phyloP scores from a whole-genome alignment of 2,113 vertebrate genomes.

The Scytalopus superciliaris region DNA sequence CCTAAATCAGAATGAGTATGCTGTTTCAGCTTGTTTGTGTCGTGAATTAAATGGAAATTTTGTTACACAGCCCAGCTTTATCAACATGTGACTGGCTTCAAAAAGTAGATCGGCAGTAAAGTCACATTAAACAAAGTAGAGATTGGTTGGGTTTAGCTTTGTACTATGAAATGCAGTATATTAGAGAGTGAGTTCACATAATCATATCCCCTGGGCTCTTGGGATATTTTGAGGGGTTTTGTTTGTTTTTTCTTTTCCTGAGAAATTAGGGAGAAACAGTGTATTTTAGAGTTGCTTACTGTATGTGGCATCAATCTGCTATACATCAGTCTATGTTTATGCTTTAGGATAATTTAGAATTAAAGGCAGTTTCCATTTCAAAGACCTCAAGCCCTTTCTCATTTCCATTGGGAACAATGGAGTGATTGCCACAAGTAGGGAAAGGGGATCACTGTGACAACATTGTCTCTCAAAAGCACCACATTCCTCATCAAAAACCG shows the following conservation, averaged over 20 bases:
- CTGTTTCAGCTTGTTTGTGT: not conserved
- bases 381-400: not conserved
- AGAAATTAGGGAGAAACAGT: not conserved
- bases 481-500: not conserved
- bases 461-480: not conserved
- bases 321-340: not conserved
- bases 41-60: not conserved
- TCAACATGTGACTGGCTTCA: not conserved
- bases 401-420: not conserved
- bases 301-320: not conserved
- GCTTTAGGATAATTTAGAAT: not conserved
- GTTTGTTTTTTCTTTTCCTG: not conserved
- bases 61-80: not conserved
- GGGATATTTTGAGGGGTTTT: not conserved
- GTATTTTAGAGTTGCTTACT: not conserved
- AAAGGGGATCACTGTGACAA: conserved; percentile 11
- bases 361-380: not conserved
- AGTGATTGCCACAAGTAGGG: not conserved
- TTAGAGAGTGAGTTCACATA: not conserved
- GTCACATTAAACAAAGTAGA: not conserved
- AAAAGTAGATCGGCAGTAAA: not conserved
- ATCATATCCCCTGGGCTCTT: not conserved
- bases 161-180: not conserved
- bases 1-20: not conserved
- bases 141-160: not conserved